A percentile compares a stretch with the other conserved stretches of the same genome.
Conservation (phyloP, 2,888 invertebrate genomes). For the Bombylius major region DNA sequence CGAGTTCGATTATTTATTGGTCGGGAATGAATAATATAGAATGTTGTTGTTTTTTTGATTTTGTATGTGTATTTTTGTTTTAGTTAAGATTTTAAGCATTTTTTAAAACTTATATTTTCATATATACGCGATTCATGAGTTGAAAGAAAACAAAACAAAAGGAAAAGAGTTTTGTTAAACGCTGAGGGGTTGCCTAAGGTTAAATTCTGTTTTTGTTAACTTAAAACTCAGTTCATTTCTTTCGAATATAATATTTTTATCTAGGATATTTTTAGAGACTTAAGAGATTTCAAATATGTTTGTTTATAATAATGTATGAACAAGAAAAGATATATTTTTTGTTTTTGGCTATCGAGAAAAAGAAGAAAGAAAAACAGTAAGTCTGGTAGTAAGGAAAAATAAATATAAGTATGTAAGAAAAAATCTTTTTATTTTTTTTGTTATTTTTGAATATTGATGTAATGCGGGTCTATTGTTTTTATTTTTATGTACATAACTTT, state of each 20-base stretch:
- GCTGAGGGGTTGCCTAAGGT: conserved; percentile 5
- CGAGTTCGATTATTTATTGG: conserved; percentile 13
- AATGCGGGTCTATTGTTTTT: conserved; percentile 9
- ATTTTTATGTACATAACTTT: background rate
- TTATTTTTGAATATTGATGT: conserved; percentile 7
- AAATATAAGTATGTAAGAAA: background rate
- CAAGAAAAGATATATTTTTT: background rate
- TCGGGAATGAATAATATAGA: background rate
- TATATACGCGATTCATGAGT: too few relatives aligned
- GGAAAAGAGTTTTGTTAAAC: background rate
- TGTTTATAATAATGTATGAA: background rate
- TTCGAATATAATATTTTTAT: background rate
- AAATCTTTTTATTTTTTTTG: too few relatives aligned
- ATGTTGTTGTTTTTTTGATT: background rate
- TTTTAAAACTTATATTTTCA: too few relatives aligned
- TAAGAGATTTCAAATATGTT: too few relatives aligned
- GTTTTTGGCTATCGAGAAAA: background rate
- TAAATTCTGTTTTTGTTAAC: background rate
- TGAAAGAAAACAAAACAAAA: too few relatives aligned
- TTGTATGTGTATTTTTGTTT: too few relatives aligned
- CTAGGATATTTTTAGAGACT: too few relatives aligned
- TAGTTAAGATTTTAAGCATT: too few relatives aligned
- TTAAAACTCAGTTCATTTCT: too few relatives aligned
- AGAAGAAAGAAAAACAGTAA: too few relatives aligned
- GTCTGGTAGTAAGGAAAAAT: too few relatives aligned